Percentiles rank a stretch among this genome's conserved stretches.
Evolutionary conservation across 92 coral and sea anemone genomes (phyloP).

Genomic region (Umimayanthus chanpuru): DNA sequence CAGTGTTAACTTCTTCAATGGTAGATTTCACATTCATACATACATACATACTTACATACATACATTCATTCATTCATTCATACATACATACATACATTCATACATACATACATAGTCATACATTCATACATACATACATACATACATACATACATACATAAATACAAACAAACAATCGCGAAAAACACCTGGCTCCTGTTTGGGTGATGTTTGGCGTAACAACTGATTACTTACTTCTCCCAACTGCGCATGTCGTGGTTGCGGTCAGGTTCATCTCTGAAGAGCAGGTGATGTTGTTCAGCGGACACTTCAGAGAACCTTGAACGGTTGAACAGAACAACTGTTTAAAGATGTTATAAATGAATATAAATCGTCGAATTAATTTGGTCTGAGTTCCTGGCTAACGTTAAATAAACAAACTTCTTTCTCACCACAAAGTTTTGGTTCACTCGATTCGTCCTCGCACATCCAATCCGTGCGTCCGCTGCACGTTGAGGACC

Average conservation of each 20-base stretch:
- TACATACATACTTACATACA: no score
- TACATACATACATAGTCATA: no score
- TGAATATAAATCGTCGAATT: background rate
- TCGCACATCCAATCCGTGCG: conserved; percentile 55
- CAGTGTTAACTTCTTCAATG: no score
- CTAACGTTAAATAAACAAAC: background rate
- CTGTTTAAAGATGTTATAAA: background rate
- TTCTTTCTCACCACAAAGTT: conserved; percentile 64
- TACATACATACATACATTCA: no score
- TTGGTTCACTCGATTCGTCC: conserved; percentile 80
- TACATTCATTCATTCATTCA: no score
- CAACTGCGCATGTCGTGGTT: conserved; percentile 25
- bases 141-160: no score
- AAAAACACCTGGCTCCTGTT: background rate
- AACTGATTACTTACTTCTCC: conserved; percentile 11
- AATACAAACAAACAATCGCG: no score
- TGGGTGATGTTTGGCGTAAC: background rate
- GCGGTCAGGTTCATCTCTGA: conserved; percentile 17
- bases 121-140: no score
- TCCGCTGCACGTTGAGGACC: conserved; percentile 74
- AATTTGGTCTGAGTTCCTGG: background rate
- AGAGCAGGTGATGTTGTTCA: conserved; percentile 46
- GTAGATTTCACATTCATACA: no score
- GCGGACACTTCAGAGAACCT: conserved; percentile 31
- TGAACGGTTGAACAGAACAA: background rate